These are phyloP conservation scores for Leptinotarsa rubiginosa DNA, from an alignment of 2,888 invertebrate genomes.

Conservation along the genomic window DNA sequence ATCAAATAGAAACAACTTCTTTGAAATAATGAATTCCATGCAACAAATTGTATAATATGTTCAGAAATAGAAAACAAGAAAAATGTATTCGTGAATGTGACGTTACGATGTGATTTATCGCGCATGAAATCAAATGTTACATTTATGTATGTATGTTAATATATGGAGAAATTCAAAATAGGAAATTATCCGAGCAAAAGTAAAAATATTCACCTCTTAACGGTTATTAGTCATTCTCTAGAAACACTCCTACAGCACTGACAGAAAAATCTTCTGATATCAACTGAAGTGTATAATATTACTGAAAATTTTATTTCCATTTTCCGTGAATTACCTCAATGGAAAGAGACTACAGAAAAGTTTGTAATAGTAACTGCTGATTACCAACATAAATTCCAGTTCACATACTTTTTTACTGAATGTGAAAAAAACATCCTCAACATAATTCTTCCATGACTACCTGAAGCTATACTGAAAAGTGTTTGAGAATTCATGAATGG, in stretches of 20 bases:
- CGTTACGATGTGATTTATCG: slow-evolving; percentile 22
- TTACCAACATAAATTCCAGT: too few species aligned
- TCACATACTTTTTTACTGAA: too few species aligned
- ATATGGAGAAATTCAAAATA: slow-evolving; percentile 8
- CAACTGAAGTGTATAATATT: background rate
- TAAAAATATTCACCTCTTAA: background rate
- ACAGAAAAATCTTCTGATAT: background rate
- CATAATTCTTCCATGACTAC: too few species aligned
- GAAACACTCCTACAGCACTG: background rate
- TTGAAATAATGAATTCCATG: slow-evolving; percentile 38
- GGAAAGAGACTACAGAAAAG: too few species aligned
- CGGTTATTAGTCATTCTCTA: background rate
- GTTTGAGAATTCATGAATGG: too few species aligned
- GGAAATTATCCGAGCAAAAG: background rate
- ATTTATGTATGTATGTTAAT: slow-evolving; percentile 18
- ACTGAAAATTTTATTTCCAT: too few species aligned
- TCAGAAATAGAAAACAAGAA: slow-evolving; percentile 22
- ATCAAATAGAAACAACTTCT: slow-evolving; percentile 35
- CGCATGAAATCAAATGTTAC: slow-evolving; percentile 22
- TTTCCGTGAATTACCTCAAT: too few species aligned
- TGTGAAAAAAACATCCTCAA: too few species aligned
- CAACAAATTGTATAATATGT: slow-evolving; percentile 40
- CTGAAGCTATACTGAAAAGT: too few species aligned
- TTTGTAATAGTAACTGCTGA: too few species aligned
- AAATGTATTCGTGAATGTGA: slow-evolving; percentile 24